Evolutionary conservation across 2,888 invertebrate genomes (phyloP), one percentile per base, ranked within the genome.

Genomic region (Dioctria linearis): DNA sequence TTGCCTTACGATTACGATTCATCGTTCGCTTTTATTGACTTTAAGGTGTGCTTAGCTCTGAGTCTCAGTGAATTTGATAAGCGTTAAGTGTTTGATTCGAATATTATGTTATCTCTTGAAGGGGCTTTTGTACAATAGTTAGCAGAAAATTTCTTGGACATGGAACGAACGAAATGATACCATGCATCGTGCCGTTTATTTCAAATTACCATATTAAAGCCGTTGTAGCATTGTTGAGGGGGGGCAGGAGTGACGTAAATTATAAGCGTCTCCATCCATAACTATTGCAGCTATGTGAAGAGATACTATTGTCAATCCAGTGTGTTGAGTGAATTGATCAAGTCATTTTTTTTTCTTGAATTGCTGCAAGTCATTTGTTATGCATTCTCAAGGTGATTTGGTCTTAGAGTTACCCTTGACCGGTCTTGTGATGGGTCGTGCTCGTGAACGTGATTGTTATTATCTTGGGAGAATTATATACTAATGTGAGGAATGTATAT

Each of bases 1-100:
- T 25, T 25, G 25, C 25, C 25, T 0, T 25, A 25, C 25, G 25
- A 25, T 25, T 25, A 25, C 25, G 71, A 71, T 51, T 71, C 71
- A 40, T 54, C 51, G 71, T 39, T 46, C 39, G 71, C 54, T 51
- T 71, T 57, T 71, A 71, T 54, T 51, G 71, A 51, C 54, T 71
- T 40, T 71, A 71, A 71, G 71, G 71, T 71, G 71, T 71, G 71
- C 25, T 25, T 71, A 71, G 71, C 71, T 54, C 25, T 5, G 57
- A 51, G 51, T 13, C 46, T 9, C 25, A 37, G 51, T 37, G 54
- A 71, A 54, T 71, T 71, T 71, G 71, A 71, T 71, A 71, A 71
- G 71, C 71, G 40, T 39, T 54, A 54, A 54, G 71, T 71, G 54
- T 71, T 71, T 71, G 71, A 71, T 71, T 71, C 71, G 54, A 37